Evolutionary conservation across 2,797 vertebrate species (phyloP).

Genomic region (Schizopygopsis pylzovi): DNA sequence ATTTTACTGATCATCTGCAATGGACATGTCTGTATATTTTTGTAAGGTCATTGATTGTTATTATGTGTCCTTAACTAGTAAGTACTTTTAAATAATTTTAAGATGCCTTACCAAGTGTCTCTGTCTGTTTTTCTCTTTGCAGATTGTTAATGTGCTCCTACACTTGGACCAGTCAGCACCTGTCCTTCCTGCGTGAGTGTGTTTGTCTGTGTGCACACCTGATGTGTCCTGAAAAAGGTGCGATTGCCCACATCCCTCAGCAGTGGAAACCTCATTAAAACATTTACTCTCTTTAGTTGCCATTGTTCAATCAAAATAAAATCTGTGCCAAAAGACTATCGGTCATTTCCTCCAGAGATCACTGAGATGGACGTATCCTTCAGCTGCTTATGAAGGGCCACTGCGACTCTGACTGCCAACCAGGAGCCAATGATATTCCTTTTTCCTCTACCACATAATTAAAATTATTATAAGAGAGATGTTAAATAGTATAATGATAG

Average conservation of each 20-base stretch:
- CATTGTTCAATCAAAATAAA: constrained; percentile 73
- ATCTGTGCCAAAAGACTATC: constrained; percentile 77
- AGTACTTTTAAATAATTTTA: not conserved
- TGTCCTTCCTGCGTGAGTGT: constrained; percentile 33
- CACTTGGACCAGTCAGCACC: constrained; percentile 8
- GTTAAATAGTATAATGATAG: constrained; percentile 77
- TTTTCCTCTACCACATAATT: constrained; percentile 55
- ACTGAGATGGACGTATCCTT: constrained; percentile 56
- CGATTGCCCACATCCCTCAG: constrained; percentile 40
- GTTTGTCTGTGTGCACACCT: constrained; percentile 23
- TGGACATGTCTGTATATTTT: not conserved
- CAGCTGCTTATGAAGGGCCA: constrained; percentile 60
- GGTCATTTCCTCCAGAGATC: constrained; percentile 54
- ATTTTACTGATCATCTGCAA: not conserved
- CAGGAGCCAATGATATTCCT: constrained; percentile 62
- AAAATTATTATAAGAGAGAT: constrained; percentile 69
- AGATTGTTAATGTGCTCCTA: constrained; percentile 58
- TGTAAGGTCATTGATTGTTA: not conserved
- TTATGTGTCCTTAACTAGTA: not conserved
- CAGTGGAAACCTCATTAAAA: constrained; percentile 40
- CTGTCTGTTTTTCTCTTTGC: constrained; percentile 46
- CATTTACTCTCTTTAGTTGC: constrained; percentile 65
- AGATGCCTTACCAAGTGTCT: constrained; percentile 1
- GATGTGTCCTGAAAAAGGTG: constrained; percentile 35
- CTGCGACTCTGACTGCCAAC: constrained; percentile 63